Evolutionary conservation across 2,888 invertebrate species (phyloP).

Genomic region (Serrognathus titanus): DNA sequence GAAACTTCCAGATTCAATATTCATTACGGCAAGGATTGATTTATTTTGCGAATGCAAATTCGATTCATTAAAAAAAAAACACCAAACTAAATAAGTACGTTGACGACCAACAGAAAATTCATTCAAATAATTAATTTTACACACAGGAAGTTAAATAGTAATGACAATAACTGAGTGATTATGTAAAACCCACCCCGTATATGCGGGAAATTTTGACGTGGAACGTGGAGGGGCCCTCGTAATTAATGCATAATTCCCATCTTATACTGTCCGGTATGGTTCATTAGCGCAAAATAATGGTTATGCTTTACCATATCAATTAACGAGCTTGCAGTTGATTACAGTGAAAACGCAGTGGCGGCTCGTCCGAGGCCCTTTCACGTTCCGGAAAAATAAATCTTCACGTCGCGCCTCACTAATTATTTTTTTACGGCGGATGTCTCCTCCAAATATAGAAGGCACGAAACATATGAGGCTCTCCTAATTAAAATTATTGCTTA

Average conservation of each 20-base stretch:
- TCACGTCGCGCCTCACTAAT: too few species aligned
- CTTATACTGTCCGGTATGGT: constrained; percentile 19
- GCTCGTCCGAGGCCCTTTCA: too few species aligned
- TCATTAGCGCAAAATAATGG: constrained; percentile 28
- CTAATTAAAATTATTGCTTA: too few species aligned
- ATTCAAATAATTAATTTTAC: too few species aligned
- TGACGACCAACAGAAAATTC: too few species aligned
- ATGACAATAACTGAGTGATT: not conserved
- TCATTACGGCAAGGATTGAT: constrained; percentile 36
- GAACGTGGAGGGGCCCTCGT: constrained; percentile 7
- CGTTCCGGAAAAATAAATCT: too few species aligned
- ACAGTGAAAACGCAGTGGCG: not conserved
- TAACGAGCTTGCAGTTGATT: constrained; percentile 19
- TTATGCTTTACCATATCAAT: constrained; percentile 28
- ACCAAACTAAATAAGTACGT: too few species aligned
- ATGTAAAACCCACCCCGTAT: constrained; percentile 1
- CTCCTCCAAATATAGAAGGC: too few species aligned
- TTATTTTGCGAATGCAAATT: constrained; percentile 32
- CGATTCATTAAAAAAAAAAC: constrained; percentile 18
- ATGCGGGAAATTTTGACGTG: constrained; percentile 6
- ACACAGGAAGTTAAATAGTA: not conserved
- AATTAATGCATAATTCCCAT: constrained; percentile 22
- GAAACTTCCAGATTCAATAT: constrained; percentile 43
- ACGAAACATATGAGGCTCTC: too few species aligned
- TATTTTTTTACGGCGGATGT: too few species aligned